Percentiles rank a stretch among this genome's conserved stretches.
Conservation (phyloP, 2,888 invertebrate species). For the Apamea epomidion region DNA sequence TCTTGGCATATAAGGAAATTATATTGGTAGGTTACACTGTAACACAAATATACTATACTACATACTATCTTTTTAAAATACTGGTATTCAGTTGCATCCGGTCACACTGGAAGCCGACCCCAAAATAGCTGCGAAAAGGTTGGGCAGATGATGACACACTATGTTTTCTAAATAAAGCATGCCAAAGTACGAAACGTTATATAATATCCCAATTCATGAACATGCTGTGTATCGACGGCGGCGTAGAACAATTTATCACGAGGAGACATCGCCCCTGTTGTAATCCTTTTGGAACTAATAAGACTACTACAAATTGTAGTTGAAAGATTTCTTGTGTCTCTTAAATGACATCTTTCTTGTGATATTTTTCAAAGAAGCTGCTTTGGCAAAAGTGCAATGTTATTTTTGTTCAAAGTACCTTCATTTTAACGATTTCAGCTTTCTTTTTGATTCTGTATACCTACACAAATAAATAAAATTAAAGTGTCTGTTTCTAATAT, state of each 20-base stretch:
- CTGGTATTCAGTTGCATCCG: too few species aligned
- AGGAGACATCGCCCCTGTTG: slow-evolving; percentile 46
- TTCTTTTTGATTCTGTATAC: not conserved
- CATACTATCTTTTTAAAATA: too few species aligned
- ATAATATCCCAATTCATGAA: not conserved
- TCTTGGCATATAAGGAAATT: not conserved
- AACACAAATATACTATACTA: not conserved
- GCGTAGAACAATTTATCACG: slow-evolving; percentile 56
- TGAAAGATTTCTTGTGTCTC: slow-evolving; percentile 41
- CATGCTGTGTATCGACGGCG: slow-evolving; percentile 37
- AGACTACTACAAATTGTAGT: slow-evolving; percentile 52
- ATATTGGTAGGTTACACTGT: not conserved
- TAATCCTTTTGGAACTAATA: slow-evolving; percentile 63
- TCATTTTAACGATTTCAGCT: not conserved
- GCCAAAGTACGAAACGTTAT: not conserved
- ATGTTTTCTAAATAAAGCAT: not conserved
- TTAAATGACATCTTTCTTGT: slow-evolving; percentile 47
- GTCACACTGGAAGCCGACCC: too few species aligned
- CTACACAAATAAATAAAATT: too few species aligned
- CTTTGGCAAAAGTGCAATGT: too few species aligned
- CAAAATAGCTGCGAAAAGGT: too few species aligned
- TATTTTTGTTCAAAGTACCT: not conserved
- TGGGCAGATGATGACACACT: too few species aligned
- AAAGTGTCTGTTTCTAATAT: too few species aligned
- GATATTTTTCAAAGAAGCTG: slow-evolving; percentile 16